A percentile compares a stretch with the other conserved stretches of the same genome.
phyloP scores from a whole-genome alignment of 2,888 invertebrate species.

The Idaea aversata region DNA sequence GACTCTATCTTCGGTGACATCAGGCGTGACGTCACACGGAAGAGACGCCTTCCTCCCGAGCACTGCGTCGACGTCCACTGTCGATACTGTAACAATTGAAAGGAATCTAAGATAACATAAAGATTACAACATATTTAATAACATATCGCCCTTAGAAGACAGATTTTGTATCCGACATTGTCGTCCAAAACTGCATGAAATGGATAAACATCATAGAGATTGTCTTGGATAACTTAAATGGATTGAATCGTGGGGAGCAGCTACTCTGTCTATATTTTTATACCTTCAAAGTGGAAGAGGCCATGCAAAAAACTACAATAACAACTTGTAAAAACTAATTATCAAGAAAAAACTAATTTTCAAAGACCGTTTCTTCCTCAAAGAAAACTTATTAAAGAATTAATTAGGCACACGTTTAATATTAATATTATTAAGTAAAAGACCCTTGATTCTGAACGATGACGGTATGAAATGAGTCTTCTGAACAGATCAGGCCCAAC shows the following conservation, averaged over 20 bases:
- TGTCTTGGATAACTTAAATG: too few relatives aligned
- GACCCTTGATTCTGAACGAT: constrained; percentile 36
- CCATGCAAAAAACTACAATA: not conserved
- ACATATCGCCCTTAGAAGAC: too few relatives aligned
- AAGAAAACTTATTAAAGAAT: not conserved
- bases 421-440: constrained; percentile 24
- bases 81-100: constrained; percentile 63
- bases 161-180: too few relatives aligned
- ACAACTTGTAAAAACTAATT: constrained; percentile 1
- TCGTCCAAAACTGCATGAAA: too few relatives aligned
- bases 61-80: constrained; percentile 88
- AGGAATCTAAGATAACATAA: constrained; percentile 11
- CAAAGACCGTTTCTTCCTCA: not conserved
- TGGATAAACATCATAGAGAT: too few relatives aligned
- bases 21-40: constrained; percentile 94
- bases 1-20: constrained; percentile 90
- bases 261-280: too few relatives aligned
- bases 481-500: constrained; percentile 50
- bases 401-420: constrained; percentile 24
- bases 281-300: too few relatives aligned
- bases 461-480: constrained; percentile 42
- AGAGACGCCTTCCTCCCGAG: constrained; percentile 90
- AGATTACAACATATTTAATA: constrained; percentile 2
- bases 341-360: not conserved
- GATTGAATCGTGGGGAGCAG: too few relatives aligned